These are phyloP conservation scores for Nomada hirtipes DNA, from an alignment of 2,888 invertebrate genomes.

Conservation along the genomic window DNA sequence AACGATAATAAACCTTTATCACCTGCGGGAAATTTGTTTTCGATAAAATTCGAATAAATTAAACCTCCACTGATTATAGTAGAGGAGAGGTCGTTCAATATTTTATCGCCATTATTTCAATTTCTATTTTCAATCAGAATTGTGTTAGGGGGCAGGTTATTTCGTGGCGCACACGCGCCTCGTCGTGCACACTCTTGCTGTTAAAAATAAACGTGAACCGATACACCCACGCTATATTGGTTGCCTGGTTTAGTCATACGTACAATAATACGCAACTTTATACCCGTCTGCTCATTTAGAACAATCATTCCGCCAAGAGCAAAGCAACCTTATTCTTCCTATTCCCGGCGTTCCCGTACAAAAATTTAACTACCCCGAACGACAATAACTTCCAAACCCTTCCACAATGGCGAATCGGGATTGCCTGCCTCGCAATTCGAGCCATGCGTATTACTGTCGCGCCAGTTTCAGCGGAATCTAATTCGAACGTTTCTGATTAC, in stretches of 20 bases:
- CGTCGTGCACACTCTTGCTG: slow-evolving; percentile 6
- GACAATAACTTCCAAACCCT: no score
- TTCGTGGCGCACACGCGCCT: background rate
- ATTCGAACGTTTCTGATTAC: slow-evolving; percentile 19
- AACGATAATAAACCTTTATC: slow-evolving; percentile 38
- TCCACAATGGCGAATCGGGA: no score
- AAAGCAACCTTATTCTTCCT: background rate
- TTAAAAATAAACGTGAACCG: slow-evolving; percentile 21
- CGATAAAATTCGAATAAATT: no score
- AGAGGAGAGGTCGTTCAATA: background rate
- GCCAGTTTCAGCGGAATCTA: background rate
- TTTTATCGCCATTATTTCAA: background rate
- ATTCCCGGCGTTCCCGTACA: background rate
- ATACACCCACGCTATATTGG: background rate
- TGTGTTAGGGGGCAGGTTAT: background rate
- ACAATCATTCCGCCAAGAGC: background rate
- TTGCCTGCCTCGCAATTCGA: background rate
- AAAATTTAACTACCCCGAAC: background rate
- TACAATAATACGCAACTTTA: slow-evolving; percentile 2
- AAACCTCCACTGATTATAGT: no score
- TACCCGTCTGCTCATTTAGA: background rate
- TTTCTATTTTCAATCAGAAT: background rate
- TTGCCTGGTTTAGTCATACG: slow-evolving; percentile 2
- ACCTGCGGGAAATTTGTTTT: no score
- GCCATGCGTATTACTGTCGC: background rate